phyloP scores from a whole-genome alignment of 2,797 vertebrate species.

The Anas capensis region DNA sequence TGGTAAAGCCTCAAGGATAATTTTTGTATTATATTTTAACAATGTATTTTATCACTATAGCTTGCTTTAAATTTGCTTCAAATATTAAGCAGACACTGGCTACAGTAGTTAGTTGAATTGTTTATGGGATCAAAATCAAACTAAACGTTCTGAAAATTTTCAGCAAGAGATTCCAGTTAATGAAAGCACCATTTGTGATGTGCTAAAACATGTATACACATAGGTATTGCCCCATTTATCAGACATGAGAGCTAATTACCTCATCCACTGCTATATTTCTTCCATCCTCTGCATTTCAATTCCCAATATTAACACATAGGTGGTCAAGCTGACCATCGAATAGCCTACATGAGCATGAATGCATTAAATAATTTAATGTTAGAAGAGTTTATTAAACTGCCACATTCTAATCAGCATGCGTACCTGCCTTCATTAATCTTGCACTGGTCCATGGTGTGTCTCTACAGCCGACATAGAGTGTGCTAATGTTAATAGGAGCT shows the following conservation, averaged over 20 bases:
- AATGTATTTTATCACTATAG: conserved; percentile 69
- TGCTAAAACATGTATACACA: conserved; percentile 96
- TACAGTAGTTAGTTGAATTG: conserved; percentile 75
- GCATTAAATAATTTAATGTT: conserved; percentile 98
- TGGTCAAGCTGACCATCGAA: conserved; percentile 91
- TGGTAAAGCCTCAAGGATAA: conserved; percentile 72
- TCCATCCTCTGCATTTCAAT: conserved; percentile 93
- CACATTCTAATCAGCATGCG: conserved; percentile 89
- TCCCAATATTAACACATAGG: conserved; percentile 95
- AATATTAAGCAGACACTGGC: conserved; percentile 74
- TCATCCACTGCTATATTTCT: conserved; percentile 91
- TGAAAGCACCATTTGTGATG: conserved; percentile 90
- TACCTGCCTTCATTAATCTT: conserved; percentile 90
- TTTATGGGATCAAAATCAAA: conserved; percentile 82
- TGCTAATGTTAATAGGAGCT: conserved; percentile 93
- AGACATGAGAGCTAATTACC: conserved; percentile 97
- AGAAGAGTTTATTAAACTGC: conserved; percentile 93
- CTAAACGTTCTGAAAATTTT: conserved; percentile 89
- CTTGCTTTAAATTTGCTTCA: conserved; percentile 76
- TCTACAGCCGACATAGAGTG: conserved; percentile 86
- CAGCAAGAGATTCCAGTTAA: conserved; percentile 88
- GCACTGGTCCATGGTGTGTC: conserved; percentile 88
- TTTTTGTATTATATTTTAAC: conserved; percentile 75
- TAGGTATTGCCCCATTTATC: conserved; percentile 99
- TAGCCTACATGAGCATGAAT: conserved; percentile 97